These are phyloP conservation scores for Tautogolabrus adspersus DNA, from an alignment of 2,113 vertebrate species.

Conservation along the genomic window DNA sequence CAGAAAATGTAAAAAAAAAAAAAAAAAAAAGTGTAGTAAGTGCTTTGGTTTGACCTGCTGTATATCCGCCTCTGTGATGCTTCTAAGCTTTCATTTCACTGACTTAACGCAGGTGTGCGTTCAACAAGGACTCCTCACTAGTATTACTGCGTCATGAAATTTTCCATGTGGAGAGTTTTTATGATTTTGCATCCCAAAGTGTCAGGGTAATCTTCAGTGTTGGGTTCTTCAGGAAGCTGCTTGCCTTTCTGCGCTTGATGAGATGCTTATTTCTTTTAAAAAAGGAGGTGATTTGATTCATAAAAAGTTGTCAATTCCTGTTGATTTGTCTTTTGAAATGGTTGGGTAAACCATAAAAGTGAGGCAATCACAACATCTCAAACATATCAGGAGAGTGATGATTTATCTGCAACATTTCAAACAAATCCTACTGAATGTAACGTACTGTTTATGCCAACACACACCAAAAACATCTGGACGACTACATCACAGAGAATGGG, in stretches of 20 bases:
- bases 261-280: constrained; percentile 7
- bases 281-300: constrained; percentile 2
- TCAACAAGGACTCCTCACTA: constrained; percentile 30
- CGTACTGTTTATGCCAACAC: constrained; percentile 32
- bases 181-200: constrained; percentile 8
- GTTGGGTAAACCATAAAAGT: constrained; percentile 17
- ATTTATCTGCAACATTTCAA: constrained; percentile 19
- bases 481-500: constrained; percentile 61
- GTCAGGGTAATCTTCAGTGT: constrained; percentile 2
- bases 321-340: constrained; percentile 17
- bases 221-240: constrained; percentile 1
- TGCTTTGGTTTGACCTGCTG: constrained; percentile 55
- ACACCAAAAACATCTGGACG: constrained; percentile 61
- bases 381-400: constrained; percentile 32
- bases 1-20: constrained; percentile 2
- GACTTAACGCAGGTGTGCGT: constrained; percentile 22
- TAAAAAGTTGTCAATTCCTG: background rate
- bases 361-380: constrained; percentile 37
- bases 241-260: constrained; percentile 34
- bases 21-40: constrained; percentile 22
- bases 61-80: constrained; percentile 1
- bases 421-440: constrained; percentile 38
- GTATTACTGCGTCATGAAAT: background rate
- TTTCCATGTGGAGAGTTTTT: background rate
- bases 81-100: constrained; percentile 13